Evolutionary conservation across 2,888 invertebrate genomes (phyloP), one percentile per base, ranked within the genome.

Genomic region (Periphyllus acericola): DNA sequence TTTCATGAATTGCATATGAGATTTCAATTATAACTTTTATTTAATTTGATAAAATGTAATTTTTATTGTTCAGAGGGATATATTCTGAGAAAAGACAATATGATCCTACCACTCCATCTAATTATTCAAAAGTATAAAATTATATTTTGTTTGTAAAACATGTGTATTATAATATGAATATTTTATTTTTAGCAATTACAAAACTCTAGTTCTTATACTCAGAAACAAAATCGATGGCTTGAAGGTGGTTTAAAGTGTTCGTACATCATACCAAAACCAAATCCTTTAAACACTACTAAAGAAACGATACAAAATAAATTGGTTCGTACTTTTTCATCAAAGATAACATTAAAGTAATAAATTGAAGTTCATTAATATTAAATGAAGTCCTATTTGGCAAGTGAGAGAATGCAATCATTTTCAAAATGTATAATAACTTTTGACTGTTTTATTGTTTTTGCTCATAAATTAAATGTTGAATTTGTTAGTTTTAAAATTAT

Each of bases 191-290:
- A 71, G 1, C 25, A 87, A 81, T 32, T 25, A 32, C 74, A 46
- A 87, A 32, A 34, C 34, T 85, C 4, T n/a, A 85, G 5, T 85
- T 78, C 46, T 17, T 34, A 46, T 52, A 9, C 76, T 34, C 72
- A 80, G 80, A 87, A 80, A 72, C 68, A 86, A n/a, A 87, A 87
- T 74, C 74, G 87, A 17, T 87, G 87, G 87, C 40, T 81, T 0
- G 66, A 87, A 74, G 87, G 87, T 66, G 87, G 87, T 66, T 40
- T 87, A 9, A 46, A 87, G n/a, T 87, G 81, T 75, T 87, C 87
- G 6, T 87, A 81, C 66, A 81, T 87, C 25, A 60, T 80, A 32
- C 87, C 87, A 60, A 87, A 81, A n/a, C 3, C 60, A 66, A 32
- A 34, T 19, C 3, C 40, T 60, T 46, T 71, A 2, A 66, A 60